These are phyloP conservation scores for Equus przewalskii DNA, from an alignment of 2,113 vertebrate genomes.

Conservation along the genomic window DNA sequence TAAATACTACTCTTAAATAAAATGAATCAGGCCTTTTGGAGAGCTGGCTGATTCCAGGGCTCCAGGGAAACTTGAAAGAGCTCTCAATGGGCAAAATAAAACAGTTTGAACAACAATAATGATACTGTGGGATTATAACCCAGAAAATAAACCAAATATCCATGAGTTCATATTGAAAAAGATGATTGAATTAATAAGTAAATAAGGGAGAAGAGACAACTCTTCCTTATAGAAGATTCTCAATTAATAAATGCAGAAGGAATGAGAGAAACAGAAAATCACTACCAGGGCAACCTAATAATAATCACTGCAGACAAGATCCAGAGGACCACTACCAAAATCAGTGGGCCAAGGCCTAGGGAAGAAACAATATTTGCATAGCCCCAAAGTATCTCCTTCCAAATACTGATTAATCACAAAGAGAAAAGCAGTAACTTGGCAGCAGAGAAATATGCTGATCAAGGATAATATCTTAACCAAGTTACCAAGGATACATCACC, in stretches of 20 bases:
- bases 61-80: not conserved
- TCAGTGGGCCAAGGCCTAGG: not conserved
- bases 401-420: slow-evolving; percentile 45
- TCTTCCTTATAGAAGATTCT: not conserved
- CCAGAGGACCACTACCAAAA: not conserved
- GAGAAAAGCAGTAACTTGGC: not conserved
- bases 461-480: not conserved
- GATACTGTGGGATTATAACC: not conserved
- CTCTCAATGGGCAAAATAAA: not conserved
- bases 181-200: not conserved
- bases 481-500: not conserved
- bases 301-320: not conserved
- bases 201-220: not conserved
- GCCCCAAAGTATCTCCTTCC: not conserved
- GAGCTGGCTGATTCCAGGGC: not conserved
- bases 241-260: not conserved
- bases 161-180: slow-evolving; percentile 28
- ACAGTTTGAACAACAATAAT: slow-evolving; percentile 10
- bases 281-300: not conserved
- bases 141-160: slow-evolving; percentile 47
- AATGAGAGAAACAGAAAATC: not conserved
- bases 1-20: slow-evolving; percentile 46
- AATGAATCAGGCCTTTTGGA: not conserved
- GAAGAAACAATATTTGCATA: not conserved
- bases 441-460: not conserved